Percentiles rank a stretch among this genome's conserved stretches.
Conservation (phyloP, 1,140 invertebrate species). For the Drosophila ananassae region DNA sequence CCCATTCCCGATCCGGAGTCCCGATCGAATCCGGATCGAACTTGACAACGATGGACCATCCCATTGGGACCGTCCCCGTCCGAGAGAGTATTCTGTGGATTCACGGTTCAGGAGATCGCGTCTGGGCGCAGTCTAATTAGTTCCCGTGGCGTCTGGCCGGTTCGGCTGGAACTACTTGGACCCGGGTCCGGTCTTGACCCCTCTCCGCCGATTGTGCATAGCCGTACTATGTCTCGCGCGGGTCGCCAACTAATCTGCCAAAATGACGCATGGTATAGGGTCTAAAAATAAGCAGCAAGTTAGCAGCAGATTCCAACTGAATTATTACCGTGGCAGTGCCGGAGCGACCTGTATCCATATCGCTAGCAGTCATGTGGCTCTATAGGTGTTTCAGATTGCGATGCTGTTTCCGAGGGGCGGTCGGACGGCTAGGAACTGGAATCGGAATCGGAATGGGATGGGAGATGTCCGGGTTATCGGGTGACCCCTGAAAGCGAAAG, state of each 20-base stretch:
- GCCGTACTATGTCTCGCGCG: not conserved
- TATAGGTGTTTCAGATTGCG: not conserved
- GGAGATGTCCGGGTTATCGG: conserved; percentile 24
- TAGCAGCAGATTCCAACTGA: not conserved
- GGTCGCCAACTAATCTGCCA: conserved; percentile 13
- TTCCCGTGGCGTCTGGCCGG: conserved; percentile 10
- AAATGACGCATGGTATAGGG: conserved; percentile 34
- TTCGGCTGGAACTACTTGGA: conserved; percentile 22
- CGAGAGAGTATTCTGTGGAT: not conserved
- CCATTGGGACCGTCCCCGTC: too few species aligned
- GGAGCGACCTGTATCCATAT: conserved; percentile 31
- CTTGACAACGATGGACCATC: conserved; percentile 23
- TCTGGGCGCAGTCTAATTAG: conserved; percentile 40
- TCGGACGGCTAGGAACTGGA: conserved; percentile 6
- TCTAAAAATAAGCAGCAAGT: conserved; percentile 17
- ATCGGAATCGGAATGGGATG: not conserved
- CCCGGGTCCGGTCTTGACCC: conserved; percentile 14
- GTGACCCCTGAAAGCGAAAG: conserved; percentile 3
- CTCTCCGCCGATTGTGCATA: conserved; percentile 3
- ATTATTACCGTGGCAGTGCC: conserved; percentile 24
- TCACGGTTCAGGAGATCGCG: conserved; percentile 7
- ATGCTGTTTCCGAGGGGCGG: conserved; percentile 36
- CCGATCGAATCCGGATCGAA: conserved; percentile 30
- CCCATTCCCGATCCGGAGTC: not conserved
- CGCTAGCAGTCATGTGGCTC: not conserved